Evolutionary conservation across 2,888 invertebrate genomes (phyloP), one percentile per base, ranked within the genome.

Genomic region (Ormyrus labotus): DNA sequence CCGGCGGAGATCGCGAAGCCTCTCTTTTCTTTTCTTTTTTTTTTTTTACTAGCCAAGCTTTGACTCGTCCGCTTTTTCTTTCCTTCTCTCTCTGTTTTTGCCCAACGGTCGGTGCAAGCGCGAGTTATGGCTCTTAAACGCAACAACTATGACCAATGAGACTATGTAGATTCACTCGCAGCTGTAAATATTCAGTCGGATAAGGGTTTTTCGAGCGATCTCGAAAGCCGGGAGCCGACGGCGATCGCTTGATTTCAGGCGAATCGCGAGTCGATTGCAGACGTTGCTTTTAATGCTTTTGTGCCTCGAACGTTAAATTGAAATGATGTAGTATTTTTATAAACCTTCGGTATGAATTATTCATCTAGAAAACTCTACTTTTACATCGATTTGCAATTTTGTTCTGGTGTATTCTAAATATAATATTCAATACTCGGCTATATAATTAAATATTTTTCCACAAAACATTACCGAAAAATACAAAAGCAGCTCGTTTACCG

Each of bases 151-250:
- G 58, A 74, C 69, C 79, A 47, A 79, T 64, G 79, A 69, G 73
- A 19, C 69, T 64, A 64, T 63, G 73, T 68, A 68, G 63, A 79
- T 79, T 79, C 78, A 69, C 68, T 79, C 53, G 63, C 2, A 11
- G 63, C 13, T 51, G 45, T 79, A 69, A 79, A 79, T 74, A 79
- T 79, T 79, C 79, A 58, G n/a, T 4, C 11, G 53, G 58, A 61
- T 34, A 34, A 63, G 60, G 50, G 67, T 65, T 78, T 67, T 72
- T 19, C 34, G 19, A 13, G 2, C n/a, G 50, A 19, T 63, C 48
- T 53, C 34, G 3, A 13, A 13, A 3, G 34, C 34, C 34, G 34
- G 34, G 2, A 34, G 34, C 34, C 34, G 34, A 34, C 34, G 34
- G 34, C 34, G 34, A 71, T 34, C 53, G 61, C 6, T 8, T 10